Percentiles rank a stretch among this genome's conserved stretches.
phyloP scores from a whole-genome alignment of 2,113 vertebrate genomes.

The Aldabrachelys gigantea region DNA sequence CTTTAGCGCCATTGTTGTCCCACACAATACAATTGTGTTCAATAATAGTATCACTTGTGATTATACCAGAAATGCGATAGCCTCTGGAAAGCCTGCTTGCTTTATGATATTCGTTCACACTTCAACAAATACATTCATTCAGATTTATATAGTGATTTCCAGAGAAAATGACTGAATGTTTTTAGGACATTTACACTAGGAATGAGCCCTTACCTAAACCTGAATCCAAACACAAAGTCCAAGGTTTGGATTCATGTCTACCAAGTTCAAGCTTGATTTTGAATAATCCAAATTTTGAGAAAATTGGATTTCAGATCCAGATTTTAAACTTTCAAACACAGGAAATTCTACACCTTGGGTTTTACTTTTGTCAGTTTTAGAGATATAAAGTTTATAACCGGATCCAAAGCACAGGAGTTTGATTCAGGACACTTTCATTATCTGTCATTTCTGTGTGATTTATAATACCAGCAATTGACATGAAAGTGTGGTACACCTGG shows the following conservation, averaged over 20 bases:
- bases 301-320: background rate
- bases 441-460: background rate
- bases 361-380: background rate
- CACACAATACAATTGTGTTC: background rate
- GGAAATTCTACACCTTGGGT: background rate
- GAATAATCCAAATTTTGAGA: background rate
- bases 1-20: background rate
- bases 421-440: background rate
- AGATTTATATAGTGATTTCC: background rate
- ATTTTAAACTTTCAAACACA: background rate
- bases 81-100: background rate
- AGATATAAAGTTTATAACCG: background rate
- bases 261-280: constrained; percentile 6
- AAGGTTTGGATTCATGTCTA: background rate
- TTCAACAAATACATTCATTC: background rate
- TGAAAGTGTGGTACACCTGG: background rate
- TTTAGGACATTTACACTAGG: background rate
- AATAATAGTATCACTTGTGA: constrained; percentile 3
- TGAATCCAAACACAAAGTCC: background rate
- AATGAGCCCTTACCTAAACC: background rate
- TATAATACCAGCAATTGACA: background rate
- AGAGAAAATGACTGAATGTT: background rate
- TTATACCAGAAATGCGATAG: background rate
- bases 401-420: background rate
- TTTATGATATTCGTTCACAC: background rate